Percentiles rank a stretch among this genome's conserved stretches.
phyloP scores from a whole-genome alignment of 2,888 invertebrate genomes.

The Eremobia ochroleuca region DNA sequence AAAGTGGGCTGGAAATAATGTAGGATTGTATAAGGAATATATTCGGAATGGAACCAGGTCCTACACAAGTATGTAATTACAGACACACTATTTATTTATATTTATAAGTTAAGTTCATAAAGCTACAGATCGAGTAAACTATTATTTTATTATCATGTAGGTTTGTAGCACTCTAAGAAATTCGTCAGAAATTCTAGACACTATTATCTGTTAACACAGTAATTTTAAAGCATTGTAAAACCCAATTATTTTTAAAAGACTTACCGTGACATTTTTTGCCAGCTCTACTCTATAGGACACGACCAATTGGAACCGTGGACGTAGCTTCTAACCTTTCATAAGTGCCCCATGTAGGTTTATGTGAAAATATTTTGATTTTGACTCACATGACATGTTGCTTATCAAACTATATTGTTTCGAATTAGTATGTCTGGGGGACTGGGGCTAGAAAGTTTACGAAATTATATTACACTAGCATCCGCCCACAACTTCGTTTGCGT shows the following conservation, averaged over 20 bases:
- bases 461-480: no score
- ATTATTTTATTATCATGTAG: background rate
- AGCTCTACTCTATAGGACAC: background rate
- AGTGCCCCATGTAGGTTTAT: background rate
- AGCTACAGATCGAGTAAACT: background rate
- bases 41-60: conserved; percentile 44
- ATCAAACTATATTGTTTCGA: background rate
- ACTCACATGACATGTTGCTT: background rate
- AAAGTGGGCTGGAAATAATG: conserved; percentile 72
- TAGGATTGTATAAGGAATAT: conserved; percentile 57
- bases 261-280: background rate
- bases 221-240: background rate
- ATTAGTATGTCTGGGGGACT: background rate
- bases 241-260: background rate
- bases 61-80: conserved; percentile 63
- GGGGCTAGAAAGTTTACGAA: background rate
- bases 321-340: no score
- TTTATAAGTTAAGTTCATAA: background rate
- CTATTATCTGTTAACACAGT: background rate
- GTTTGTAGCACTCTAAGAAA: background rate
- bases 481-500: no score
- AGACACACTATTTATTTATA: background rate
- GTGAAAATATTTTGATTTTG: background rate
- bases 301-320: no score
- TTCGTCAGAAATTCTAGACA: background rate